A percentile compares a stretch with the other conserved stretches of the same genome.
Evolutionary conservation across 2,888 invertebrate species (phyloP).

Genomic region (Octodonta nipae): DNA sequence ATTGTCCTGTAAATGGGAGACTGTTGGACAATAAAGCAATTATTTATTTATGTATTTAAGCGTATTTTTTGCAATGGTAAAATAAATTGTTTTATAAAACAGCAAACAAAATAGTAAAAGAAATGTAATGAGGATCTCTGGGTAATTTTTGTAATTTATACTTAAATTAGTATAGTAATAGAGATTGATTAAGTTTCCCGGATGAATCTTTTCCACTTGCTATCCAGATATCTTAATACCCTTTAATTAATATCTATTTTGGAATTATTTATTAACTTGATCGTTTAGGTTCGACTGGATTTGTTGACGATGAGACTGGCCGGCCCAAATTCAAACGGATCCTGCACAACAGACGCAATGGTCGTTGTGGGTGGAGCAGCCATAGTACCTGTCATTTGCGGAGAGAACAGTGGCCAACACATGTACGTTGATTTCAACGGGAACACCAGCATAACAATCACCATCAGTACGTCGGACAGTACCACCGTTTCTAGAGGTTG

Average conservation of each 20-base stretch:
- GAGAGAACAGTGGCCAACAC: slow-evolving; percentile 67
- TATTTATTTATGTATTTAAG: too few relatives aligned
- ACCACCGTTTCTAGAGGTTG: slow-evolving; percentile 52
- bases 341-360: slow-evolving; percentile 56
- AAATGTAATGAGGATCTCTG: too few relatives aligned
- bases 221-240: too few relatives aligned
- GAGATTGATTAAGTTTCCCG: too few relatives aligned
- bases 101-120: too few relatives aligned
- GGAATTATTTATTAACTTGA: slow-evolving; percentile 3
- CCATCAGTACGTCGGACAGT: slow-evolving; percentile 49
- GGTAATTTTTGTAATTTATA: too few relatives aligned
- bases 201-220: too few relatives aligned
- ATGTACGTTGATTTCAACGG: slow-evolving; percentile 63
- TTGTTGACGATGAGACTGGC: slow-evolving; percentile 58
- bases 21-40: too few relatives aligned
- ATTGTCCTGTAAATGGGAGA: too few relatives aligned
- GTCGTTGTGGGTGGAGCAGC: slow-evolving; percentile 56
- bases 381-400: slow-evolving; percentile 61
- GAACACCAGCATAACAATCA: slow-evolving; percentile 47
- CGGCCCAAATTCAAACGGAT: slow-evolving; percentile 59
- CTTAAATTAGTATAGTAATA: too few relatives aligned
- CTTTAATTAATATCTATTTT: slow-evolving; percentile 12
- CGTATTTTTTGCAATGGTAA: too few relatives aligned
- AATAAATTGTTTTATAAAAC: too few relatives aligned
- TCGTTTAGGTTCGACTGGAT: slow-evolving; percentile 54